These are phyloP conservation scores for Cepaea nemoralis DNA, from an alignment of 1,140 invertebrate genomes.

Conservation along the genomic window DNA sequence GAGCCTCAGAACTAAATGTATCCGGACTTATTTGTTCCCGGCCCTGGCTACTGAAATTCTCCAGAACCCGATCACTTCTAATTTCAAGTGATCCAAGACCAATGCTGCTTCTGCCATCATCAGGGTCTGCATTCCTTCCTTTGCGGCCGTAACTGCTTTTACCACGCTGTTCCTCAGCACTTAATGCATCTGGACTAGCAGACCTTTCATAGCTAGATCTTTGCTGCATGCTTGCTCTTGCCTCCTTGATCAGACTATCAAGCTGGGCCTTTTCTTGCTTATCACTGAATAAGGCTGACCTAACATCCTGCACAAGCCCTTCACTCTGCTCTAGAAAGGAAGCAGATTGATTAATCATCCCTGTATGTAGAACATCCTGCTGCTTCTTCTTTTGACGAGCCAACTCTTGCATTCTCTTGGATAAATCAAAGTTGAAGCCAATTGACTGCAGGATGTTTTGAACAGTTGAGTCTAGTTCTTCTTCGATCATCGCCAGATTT, in stretches of 20 bases:
- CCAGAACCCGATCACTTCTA: too few species aligned
- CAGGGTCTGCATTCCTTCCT: background rate
- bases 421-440: constrained; percentile 71
- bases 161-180: too few species aligned
- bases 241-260: constrained; percentile 22
- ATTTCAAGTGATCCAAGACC: too few species aligned
- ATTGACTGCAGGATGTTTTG: constrained; percentile 71
- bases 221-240: constrained; percentile 4
- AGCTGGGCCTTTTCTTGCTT: background rate
- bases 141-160: background rate
- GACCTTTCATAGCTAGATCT: constrained; percentile 20
- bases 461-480: constrained; percentile 65
- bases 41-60: too few species aligned
- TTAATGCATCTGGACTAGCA: background rate
- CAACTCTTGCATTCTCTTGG: constrained; percentile 70
- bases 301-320: constrained; percentile 42
- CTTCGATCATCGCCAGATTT: constrained; percentile 19
- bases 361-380: constrained; percentile 45
- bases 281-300: background rate
- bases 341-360: constrained; percentile 61
- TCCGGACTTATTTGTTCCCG: too few species aligned
- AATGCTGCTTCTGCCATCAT: background rate
- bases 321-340: constrained; percentile 62
- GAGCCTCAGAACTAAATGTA: too few species aligned
- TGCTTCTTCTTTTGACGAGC: constrained; percentile 56